Conservation (phyloP, 2,888 invertebrate species). For the Cephus nigrinus region DNA sequence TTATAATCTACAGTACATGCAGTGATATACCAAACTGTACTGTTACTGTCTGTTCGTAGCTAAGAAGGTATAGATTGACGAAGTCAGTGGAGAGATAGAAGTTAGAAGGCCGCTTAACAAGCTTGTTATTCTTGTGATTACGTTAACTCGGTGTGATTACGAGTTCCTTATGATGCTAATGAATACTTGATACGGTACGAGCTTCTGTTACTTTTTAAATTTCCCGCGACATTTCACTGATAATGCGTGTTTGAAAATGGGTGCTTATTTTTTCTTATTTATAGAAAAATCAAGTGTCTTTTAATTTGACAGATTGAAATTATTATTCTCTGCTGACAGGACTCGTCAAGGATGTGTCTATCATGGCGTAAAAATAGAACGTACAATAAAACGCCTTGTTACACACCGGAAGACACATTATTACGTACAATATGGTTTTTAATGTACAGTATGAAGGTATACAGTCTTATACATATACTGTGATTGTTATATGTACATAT, state of each 20-base stretch:
- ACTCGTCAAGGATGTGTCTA: neutral
- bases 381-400: neutral
- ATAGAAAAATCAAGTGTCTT: neutral
- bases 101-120: conserved; percentile 48
- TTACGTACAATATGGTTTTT: neutral
- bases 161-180: neutral
- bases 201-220: neutral
- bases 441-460: neutral
- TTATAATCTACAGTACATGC: neutral
- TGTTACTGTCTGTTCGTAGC: neutral
- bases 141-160: conserved; percentile 16
- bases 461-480: neutral
- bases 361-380: neutral
- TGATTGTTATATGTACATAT: neutral
- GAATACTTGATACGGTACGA: neutral
- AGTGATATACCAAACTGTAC: neutral
- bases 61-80: neutral
- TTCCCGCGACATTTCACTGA: neutral
- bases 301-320: neutral
- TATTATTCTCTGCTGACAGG: neutral
- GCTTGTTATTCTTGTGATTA: conserved; percentile 55
- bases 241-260: neutral
- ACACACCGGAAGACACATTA: neutral
- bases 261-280: neutral
- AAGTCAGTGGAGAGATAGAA: neutral